Percentiles rank a stretch among this genome's conserved stretches.
These are phyloP conservation scores for Gasterosteus aculeatus DNA, from an alignment of 2,113 vertebrate genomes.

Conservation along the genomic window DNA sequence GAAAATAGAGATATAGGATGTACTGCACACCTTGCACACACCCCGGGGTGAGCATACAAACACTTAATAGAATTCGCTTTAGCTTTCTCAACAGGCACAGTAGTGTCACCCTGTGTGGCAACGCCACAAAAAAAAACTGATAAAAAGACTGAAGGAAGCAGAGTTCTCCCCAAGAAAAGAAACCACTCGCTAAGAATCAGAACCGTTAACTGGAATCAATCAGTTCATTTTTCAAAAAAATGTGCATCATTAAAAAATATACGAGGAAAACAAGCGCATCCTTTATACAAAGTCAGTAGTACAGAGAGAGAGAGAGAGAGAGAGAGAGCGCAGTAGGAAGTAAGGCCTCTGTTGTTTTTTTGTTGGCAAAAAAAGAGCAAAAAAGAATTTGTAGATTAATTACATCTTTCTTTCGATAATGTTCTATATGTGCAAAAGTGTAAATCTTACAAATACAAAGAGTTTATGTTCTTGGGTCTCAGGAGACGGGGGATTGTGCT, in stretches of 20 bases:
- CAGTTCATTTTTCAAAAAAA: conserved; percentile 68
- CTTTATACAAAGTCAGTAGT: conserved; percentile 98
- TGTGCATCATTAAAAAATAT: conserved; percentile 73
- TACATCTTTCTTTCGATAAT: conserved; percentile 73
- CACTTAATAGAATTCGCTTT: conserved; percentile 74
- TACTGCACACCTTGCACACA: conserved; percentile 71
- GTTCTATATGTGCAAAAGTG: conserved; percentile 80
- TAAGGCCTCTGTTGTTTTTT: conserved; percentile 87
- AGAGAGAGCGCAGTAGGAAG: conserved; percentile 87
- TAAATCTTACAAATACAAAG: conserved; percentile 78
- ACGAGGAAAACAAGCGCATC: conserved; percentile 64
- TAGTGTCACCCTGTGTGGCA: conserved; percentile 88
- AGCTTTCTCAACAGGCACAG: conserved; percentile 84
- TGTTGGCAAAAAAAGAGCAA: conserved; percentile 88
- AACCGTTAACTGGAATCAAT: conserved; percentile 83
- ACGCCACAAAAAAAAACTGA: conserved; percentile 76
- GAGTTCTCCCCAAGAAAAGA: conserved; percentile 61
- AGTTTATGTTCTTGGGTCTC: conserved; percentile 69
- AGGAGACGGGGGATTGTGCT: conserved; percentile 48
- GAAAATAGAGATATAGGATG: conserved; percentile 80
- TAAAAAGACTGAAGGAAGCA: conserved; percentile 58
- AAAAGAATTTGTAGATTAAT: conserved; percentile 70
- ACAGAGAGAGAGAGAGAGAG: conserved; percentile 76
- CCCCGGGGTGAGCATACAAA: conserved; percentile 71
- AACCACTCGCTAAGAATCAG: conserved; percentile 66